Conservation (phyloP, 2,888 invertebrate genomes). For the Uropetala carovei region DNA sequence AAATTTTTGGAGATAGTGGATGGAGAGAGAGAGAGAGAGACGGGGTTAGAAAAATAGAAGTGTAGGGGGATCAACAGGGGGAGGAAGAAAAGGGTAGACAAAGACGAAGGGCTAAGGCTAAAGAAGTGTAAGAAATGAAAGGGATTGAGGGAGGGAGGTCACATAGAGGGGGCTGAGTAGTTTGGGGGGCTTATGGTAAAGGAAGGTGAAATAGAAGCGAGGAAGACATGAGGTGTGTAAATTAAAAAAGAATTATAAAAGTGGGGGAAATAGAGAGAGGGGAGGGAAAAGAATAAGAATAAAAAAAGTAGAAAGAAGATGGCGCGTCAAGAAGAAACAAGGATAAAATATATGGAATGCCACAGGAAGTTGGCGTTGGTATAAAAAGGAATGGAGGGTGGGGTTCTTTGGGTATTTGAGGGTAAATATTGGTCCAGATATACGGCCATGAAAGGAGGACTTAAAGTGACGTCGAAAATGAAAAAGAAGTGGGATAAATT, state of each 20-base stretch:
- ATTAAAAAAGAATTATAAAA: too few relatives aligned
- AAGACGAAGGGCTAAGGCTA: background rate
- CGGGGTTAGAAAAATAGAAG: background rate
- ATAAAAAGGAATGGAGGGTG: too few relatives aligned
- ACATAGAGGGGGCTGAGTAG: too few relatives aligned
- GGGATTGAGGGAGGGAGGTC: too few relatives aligned
- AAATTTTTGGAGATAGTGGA: background rate
- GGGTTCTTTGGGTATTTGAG: too few relatives aligned
- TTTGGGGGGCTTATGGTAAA: too few relatives aligned
- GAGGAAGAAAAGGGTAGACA: background rate
- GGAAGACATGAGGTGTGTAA: background rate
- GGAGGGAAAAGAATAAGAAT: background rate
- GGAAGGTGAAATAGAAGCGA: too few relatives aligned
- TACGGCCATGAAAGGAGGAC: too few relatives aligned
- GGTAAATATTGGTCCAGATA: too few relatives aligned
- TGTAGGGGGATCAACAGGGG: background rate
- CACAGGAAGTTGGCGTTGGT: too few relatives aligned
- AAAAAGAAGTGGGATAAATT: too few relatives aligned
- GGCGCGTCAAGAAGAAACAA: background rate
- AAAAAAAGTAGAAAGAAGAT: background rate
- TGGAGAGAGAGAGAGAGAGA: background rate
- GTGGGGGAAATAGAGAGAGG: background rate
- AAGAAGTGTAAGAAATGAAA: background rate
- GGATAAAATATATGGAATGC: background rate
- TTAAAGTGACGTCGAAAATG: too few relatives aligned